Percentiles rank a stretch among this genome's conserved stretches.
phyloP scores from a whole-genome alignment of 2,888 invertebrate genomes.

The Acronicta alni region DNA sequence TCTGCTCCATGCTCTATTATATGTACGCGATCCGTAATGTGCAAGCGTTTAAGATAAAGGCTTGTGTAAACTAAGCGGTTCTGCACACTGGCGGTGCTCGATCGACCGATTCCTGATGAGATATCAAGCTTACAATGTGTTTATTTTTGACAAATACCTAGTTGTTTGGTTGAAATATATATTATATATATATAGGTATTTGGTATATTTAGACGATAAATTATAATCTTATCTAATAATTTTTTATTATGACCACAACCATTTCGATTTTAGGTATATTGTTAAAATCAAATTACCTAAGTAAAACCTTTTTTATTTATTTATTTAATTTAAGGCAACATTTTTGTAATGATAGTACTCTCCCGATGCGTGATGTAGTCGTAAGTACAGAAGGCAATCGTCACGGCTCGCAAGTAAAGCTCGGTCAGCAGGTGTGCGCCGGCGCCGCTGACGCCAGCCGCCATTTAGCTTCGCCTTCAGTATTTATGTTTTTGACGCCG shows the following conservation, averaged over 20 bases:
- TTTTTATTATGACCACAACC: no score
- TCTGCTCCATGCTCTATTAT: slow-evolving; percentile 9
- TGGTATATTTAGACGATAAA: no score
- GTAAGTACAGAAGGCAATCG: no score
- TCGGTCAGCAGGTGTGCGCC: slow-evolving; percentile 13
- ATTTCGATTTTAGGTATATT: no score
- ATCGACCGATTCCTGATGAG: neutral
- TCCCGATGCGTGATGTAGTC: neutral
- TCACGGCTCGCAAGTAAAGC: neutral
- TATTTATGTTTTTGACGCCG: slow-evolving; percentile 13
- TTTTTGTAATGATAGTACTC: no score
- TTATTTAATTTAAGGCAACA: no score
- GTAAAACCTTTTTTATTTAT: no score
- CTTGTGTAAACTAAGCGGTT: neutral
- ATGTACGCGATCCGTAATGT: slow-evolving; percentile 9
- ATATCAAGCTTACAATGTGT: neutral
- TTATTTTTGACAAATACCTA: no score
- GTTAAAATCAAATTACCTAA: no score
- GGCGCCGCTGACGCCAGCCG: neutral
- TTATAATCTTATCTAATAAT: no score
- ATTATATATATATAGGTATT: no score
- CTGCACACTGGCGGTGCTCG: neutral
- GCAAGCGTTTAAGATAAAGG: slow-evolving; percentile 3
- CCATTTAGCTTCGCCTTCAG: slow-evolving; percentile 2
- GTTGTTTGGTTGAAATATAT: no score